These are phyloP conservation scores for Pycnonotus jocosus DNA, from an alignment of 2,113 vertebrate species.

Conservation along the genomic window DNA sequence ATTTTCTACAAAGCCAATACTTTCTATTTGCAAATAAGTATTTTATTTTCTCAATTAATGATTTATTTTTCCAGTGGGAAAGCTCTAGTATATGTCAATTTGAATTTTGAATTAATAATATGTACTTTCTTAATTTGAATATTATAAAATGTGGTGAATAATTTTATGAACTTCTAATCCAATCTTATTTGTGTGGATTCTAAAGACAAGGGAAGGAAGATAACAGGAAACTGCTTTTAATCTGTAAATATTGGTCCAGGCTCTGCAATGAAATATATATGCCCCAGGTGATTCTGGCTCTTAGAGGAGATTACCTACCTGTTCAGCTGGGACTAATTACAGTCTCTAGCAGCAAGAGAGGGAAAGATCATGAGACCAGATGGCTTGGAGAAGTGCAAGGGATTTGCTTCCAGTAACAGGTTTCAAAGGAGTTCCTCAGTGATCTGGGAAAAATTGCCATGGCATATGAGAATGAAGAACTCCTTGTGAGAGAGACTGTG, in stretches of 20 bases:
- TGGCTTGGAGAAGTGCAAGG: background rate
- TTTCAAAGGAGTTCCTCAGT: background rate
- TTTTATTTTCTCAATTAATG: background rate
- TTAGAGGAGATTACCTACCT: background rate
- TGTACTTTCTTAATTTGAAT: background rate
- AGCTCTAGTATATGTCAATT: background rate
- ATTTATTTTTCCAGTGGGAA: background rate
- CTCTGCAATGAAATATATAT: background rate
- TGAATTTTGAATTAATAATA: background rate
- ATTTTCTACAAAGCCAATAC: background rate
- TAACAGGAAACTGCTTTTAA: background rate
- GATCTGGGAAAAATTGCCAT: background rate
- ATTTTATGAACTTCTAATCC: background rate
- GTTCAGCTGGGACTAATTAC: conserved; percentile 37
- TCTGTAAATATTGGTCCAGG: background rate
- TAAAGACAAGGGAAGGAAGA: background rate
- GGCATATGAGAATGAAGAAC: background rate
- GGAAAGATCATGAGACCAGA: conserved; percentile 14
- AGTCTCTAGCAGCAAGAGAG: background rate
- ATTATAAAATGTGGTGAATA: background rate
- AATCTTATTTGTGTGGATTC: background rate
- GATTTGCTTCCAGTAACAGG: background rate
- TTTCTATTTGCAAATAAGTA: background rate
- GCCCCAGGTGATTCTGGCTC: background rate
- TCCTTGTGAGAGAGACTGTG: background rate